A percentile compares a stretch with the other conserved stretches of the same genome.
Conservation (phyloP, 92 coral and sea anemone genomes). For the Epizoanthus rinbou region DNA sequence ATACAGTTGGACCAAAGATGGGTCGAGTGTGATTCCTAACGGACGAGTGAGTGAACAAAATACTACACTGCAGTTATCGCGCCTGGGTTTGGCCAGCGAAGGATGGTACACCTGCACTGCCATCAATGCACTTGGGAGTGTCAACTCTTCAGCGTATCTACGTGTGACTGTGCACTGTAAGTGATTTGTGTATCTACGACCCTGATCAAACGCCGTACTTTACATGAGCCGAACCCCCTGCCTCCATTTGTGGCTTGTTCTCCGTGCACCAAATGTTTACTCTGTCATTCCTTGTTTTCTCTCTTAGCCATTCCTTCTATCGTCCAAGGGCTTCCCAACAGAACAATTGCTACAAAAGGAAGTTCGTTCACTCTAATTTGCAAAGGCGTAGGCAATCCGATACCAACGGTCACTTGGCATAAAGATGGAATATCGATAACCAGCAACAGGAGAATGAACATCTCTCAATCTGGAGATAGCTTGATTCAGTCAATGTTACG, state of each 20-base stretch:
- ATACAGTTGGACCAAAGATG: conserved; percentile 25
- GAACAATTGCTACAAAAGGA: neutral
- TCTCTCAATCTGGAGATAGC: neutral
- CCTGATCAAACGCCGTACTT: neutral
- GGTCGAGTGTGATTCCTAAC: neutral
- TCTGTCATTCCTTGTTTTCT: too few species aligned
- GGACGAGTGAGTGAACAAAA: neutral
- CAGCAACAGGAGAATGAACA: neutral
- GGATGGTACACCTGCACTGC: conserved; percentile 36
- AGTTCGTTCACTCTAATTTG: neutral
- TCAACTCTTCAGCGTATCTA: conserved; percentile 27
- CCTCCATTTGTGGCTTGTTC: too few species aligned
- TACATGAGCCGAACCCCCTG: too few species aligned
- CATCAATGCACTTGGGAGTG: conserved; percentile 10
- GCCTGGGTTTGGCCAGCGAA: neutral
- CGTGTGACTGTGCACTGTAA: neutral
- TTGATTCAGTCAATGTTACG: conserved; percentile 7
- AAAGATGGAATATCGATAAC: neutral
- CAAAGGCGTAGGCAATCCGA: conserved; percentile 24
- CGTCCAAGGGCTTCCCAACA: conserved; percentile 1
- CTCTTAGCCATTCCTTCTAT: neutral
- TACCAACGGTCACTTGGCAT: conserved; percentile 7
- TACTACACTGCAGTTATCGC: neutral
- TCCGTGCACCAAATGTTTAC: too few species aligned
- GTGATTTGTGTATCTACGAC: neutral